Conservation (phyloP, 2,797 vertebrate genomes). For the Lagodon rhomboides region DNA sequence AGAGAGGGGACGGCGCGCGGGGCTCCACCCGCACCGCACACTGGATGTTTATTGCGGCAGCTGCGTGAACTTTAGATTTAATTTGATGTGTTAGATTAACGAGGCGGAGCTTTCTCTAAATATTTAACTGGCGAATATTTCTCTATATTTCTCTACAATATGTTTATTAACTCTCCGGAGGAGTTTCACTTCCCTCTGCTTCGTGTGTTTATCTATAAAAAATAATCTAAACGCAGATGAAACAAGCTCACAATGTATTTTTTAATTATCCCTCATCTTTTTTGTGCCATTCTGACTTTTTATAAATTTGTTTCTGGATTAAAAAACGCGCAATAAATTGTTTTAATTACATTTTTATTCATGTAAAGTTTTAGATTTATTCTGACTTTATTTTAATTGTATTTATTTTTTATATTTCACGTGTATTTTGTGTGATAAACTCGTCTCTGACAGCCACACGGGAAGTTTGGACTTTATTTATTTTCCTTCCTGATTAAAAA, state of each 20-base stretch:
- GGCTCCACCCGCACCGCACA: not conserved
- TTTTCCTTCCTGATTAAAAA: constrained; percentile 47
- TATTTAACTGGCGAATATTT: not conserved
- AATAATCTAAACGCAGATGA: too few species aligned
- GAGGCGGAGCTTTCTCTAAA: not conserved
- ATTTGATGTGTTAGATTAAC: constrained; percentile 27
- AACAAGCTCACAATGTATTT: too few species aligned
- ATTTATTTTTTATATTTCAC: not conserved
- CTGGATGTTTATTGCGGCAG: constrained; percentile 59
- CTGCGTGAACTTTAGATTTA: constrained; percentile 4
- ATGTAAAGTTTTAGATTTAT: too few species aligned
- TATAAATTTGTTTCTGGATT: too few species aligned
- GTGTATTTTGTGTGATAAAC: not conserved
- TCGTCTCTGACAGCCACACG: not conserved
- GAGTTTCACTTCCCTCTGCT: too few species aligned
- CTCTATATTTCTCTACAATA: not conserved
- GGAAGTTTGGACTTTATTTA: constrained; percentile 53
- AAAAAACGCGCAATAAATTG: too few species aligned
- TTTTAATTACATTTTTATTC: too few species aligned
- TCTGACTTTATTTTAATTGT: too few species aligned
- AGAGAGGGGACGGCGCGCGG: not conserved
- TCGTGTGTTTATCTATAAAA: too few species aligned
- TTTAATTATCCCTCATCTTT: too few species aligned
- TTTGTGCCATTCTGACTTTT: too few species aligned
- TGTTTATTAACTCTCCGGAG: too few species aligned